These are phyloP conservation scores for Branchipolynoe longqiensis DNA, from an alignment of 2,888 invertebrate species.

Conservation along the genomic window DNA sequence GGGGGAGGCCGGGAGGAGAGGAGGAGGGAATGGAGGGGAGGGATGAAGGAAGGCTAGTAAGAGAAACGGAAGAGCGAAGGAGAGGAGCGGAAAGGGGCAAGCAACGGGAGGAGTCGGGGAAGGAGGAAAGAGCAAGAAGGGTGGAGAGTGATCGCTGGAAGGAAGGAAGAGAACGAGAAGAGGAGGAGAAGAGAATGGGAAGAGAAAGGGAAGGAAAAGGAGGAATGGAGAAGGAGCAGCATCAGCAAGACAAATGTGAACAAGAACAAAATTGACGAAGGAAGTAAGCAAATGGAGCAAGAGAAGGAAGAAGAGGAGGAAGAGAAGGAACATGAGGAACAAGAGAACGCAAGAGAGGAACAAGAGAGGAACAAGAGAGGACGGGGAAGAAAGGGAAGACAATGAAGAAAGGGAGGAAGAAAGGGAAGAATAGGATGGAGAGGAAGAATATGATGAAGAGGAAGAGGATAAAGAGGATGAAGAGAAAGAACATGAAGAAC, in stretches of 20 bases:
- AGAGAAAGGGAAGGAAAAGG: background rate
- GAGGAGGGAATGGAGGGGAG: background rate
- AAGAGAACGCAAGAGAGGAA: background rate
- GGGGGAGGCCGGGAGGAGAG: background rate
- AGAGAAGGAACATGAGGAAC: background rate
- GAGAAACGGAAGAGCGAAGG: background rate
- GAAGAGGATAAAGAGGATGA: background rate
- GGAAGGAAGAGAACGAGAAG: background rate
- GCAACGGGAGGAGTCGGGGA: background rate
- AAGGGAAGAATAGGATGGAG: background rate
- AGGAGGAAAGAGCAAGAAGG: background rate
- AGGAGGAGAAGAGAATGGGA: background rate
- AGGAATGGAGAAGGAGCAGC: background rate
- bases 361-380: background rate
- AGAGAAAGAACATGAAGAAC: background rate
- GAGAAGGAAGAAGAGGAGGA: background rate
- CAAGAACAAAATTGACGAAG: background rate
- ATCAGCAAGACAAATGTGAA: background rate
- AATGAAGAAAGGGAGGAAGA: background rate
- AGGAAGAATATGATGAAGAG: background rate
- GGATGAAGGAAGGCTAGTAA: background rate
- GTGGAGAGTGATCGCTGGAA: background rate
- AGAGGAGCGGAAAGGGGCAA: background rate
- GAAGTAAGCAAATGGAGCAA: background rate
- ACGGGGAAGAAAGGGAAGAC: background rate